A percentile compares a stretch with the other conserved stretches of the same genome.
These are phyloP conservation scores for Tetramorium bicarinatum DNA, from an alignment of 2,888 invertebrate species.

Conservation along the genomic window DNA sequence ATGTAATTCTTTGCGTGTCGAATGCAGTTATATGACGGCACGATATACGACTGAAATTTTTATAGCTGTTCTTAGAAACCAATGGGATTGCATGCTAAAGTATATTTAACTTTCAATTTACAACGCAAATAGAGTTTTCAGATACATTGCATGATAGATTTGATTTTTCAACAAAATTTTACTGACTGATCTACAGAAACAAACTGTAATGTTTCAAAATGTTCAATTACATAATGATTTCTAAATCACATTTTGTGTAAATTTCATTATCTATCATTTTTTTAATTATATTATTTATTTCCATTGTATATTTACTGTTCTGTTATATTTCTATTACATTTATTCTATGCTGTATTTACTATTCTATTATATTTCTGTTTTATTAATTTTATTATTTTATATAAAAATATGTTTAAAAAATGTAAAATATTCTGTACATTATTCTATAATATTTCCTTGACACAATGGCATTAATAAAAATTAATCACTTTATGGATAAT, in stretches of 20 bases:
- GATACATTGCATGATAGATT: slow-evolving; percentile 26
- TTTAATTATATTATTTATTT: not conserved
- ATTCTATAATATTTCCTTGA: not conserved
- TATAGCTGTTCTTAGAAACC: slow-evolving; percentile 51
- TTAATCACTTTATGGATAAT: not conserved
- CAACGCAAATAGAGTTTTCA: slow-evolving; percentile 32
- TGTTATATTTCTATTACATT: not conserved
- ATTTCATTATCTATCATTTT: not conserved
- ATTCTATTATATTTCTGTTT: not conserved
- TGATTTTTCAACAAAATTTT: slow-evolving; percentile 7
- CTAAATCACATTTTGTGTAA: not conserved
- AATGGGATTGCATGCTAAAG: slow-evolving; percentile 55
- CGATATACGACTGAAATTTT: slow-evolving; percentile 40
- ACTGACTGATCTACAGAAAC: not conserved
- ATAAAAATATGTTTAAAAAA: not conserved
- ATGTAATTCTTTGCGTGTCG: slow-evolving; percentile 64
- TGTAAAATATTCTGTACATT: not conserved
- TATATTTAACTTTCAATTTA: slow-evolving; percentile 65
- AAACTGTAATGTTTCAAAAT: not conserved
- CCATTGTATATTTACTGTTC: not conserved
- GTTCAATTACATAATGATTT: not conserved
- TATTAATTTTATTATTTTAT: slow-evolving; percentile 3
- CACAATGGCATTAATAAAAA: not conserved
- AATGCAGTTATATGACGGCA: slow-evolving; percentile 39
- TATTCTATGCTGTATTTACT: no score